Percentiles rank a stretch among this genome's conserved stretches.
These are phyloP conservation scores for Menura novaehollandiae DNA, from an alignment of 2,113 vertebrate genomes.

Conservation along the genomic window DNA sequence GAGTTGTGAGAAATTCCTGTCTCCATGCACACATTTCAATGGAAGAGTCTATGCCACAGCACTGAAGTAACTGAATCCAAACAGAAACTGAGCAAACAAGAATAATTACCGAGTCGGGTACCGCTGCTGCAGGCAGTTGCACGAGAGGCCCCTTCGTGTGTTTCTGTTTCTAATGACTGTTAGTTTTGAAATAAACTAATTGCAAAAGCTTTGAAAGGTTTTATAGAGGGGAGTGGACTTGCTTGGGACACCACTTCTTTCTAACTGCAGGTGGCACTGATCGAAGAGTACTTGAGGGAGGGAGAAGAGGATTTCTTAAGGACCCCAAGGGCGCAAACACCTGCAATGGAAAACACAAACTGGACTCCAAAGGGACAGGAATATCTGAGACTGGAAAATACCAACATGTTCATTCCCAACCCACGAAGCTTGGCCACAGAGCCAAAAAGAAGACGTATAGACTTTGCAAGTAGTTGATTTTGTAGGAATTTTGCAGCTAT, in stretches of 20 bases:
- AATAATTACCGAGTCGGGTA: not conserved
- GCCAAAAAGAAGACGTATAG: not conserved
- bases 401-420: not conserved
- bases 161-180: not conserved
- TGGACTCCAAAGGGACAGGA: not conserved
- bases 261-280: not conserved
- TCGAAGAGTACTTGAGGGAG: not conserved
- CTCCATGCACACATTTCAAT: no score
- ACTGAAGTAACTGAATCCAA: not conserved
- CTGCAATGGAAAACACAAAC: not conserved
- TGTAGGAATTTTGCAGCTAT: not conserved
- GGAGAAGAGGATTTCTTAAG: not conserved
- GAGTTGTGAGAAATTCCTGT: no score
- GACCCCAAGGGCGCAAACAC: rapidly evolving
- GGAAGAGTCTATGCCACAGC: not conserved
- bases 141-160: rapidly evolving
- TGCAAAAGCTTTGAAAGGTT: not conserved
- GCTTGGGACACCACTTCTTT: not conserved
- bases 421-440: not conserved
- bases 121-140: no score
- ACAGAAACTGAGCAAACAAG: not conserved
- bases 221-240: rapidly evolving
- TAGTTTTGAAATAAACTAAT: not conserved
- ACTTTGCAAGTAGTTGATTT: not conserved
- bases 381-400: not conserved